Evolutionary conservation across 2,888 invertebrate genomes (phyloP), one percentile per base, ranked within the genome.

Genomic region (Aleiodes leptofemur): DNA sequence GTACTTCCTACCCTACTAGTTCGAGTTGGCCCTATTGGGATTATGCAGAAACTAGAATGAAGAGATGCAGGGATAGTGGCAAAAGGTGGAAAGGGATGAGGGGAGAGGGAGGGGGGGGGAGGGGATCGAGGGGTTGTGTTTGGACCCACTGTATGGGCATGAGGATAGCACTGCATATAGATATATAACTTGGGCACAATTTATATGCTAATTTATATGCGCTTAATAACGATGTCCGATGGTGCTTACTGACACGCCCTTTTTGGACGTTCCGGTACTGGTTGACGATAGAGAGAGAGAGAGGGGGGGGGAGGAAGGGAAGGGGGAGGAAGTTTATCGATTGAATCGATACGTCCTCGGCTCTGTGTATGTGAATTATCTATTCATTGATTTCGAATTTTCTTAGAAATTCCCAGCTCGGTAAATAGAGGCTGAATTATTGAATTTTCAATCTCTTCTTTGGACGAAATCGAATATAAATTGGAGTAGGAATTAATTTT

Each of bases 171-270:
- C 64, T 72, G 56, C 53, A 48, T 16, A 31, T 43, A 66, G 76
- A 57, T 72, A 72, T 75, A 72, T 76, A 43, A 74, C 79, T 75
- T 79, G 82, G 82, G 81, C 77, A 87, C 89, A 89, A 89, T 89
- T 88, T 89, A 88, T 89, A 89, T 89, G 89, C 87, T 88, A 89
- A 89, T 89, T 88, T 88, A 88, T 88, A 87, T 88, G 86, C 88
- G 87, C 86, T 88, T 89, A 89, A 88, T 89, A 89, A 89, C 88
- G 86, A 88, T 89, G 87, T 88, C 88, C 87, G 83, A 87, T 86
- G 86, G 85, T 85, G 86, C 86, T 86, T 86, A 88, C 86, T 83
- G 88, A 86, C 88, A 87, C 87, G 85, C 86, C 87, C 86, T 85
- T 82, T 85, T 85, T 86, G 14, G 64, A 64, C 43, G 43, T 43